These are phyloP conservation scores for Phodopus roborovskii DNA, from an alignment of 2,113 vertebrate genomes.

Conservation along the genomic window DNA sequence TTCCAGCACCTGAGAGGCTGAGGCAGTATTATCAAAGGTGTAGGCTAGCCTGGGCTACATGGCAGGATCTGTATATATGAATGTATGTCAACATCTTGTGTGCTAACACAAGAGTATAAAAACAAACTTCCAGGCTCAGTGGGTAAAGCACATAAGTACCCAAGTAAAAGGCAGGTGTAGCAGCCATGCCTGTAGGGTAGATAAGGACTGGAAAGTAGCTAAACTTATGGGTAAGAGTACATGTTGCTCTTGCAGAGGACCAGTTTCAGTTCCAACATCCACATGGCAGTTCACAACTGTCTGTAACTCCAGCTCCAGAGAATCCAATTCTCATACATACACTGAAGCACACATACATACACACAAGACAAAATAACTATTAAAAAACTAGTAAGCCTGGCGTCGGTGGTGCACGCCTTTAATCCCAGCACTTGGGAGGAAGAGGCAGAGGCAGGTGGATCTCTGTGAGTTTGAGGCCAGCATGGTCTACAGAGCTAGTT, in stretches of 20 bases:
- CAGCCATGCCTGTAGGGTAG: not conserved
- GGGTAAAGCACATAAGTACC: not conserved
- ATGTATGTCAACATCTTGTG: not conserved
- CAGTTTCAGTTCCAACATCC: not conserved
- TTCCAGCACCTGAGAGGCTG: not conserved
- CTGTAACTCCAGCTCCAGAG: not conserved
- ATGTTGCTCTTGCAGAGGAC: not conserved
- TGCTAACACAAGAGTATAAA: not conserved
- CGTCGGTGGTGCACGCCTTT: no score
- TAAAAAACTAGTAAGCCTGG: not conserved
- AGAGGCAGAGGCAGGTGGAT: no score
- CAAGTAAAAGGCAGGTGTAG: not conserved
- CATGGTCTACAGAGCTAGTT: no score
- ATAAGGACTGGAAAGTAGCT: not conserved
- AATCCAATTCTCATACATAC: not conserved
- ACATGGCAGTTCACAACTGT: not conserved
- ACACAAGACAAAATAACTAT: not conserved
- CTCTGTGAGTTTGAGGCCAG: no score
- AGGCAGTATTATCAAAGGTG: not conserved
- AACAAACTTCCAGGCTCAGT: not conserved
- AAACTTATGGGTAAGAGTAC: not conserved
- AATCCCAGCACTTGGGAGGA: no score
- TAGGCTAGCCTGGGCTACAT: not conserved
- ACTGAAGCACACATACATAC: not conserved
- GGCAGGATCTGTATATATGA: not conserved